Evolutionary conservation across 2,797 vertebrate genomes (phyloP).

Genomic region (Margarornis squamiger): DNA sequence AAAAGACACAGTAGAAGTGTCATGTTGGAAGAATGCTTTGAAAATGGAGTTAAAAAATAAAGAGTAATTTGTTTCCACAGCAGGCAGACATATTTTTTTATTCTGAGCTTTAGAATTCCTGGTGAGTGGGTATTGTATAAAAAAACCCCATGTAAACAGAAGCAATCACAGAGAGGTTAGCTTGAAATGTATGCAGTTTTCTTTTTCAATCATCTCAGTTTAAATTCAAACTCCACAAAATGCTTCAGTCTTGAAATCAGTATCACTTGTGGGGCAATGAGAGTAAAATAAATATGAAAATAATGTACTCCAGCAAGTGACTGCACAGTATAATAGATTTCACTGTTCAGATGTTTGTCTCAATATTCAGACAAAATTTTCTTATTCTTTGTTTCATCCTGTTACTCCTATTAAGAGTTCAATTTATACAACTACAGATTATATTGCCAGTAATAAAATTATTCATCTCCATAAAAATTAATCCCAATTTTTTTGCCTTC

Average conservation of each 20-base stretch:
- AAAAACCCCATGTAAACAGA: neutral
- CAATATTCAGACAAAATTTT: neutral
- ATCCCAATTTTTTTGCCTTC: neutral
- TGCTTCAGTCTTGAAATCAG: neutral
- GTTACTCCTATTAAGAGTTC: neutral
- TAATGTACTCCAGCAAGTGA: neutral
- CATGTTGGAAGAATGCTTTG: neutral
- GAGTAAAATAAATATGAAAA: neutral
- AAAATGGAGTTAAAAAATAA: neutral
- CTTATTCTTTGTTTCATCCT: neutral
- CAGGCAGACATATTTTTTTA: neutral
- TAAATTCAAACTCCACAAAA: neutral
- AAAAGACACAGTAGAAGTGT: neutral
- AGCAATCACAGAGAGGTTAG: neutral
- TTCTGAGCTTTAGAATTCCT: neutral
- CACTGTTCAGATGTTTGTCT: neutral
- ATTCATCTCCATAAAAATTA: neutral
- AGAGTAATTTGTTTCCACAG: neutral
- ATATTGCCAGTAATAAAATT: neutral
- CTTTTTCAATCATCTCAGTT: neutral
- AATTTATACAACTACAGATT: neutral
- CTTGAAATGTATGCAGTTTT: neutral
- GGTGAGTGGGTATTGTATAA: neutral
- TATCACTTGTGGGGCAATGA: neutral
- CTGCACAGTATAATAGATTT: neutral